Conservation (phyloP, 2,888 invertebrate genomes). For the Lithosia quadra region DNA sequence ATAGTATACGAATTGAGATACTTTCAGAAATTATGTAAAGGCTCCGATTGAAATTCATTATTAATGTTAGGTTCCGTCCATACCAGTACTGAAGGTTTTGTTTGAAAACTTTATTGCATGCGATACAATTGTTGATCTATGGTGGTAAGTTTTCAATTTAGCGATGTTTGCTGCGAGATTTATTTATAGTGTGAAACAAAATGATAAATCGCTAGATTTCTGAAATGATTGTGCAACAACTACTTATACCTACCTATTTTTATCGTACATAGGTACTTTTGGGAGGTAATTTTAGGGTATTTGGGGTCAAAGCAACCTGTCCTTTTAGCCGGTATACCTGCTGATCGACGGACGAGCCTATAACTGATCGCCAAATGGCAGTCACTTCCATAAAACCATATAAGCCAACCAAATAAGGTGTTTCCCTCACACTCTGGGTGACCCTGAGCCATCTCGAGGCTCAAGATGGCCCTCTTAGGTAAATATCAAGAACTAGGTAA, state of each 20-base stretch:
- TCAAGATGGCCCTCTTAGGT: too few relatives aligned
- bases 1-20: constrained; percentile 10
- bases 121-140: constrained; percentile 37
- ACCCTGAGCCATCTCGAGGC: too few relatives aligned
- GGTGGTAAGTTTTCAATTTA: constrained; percentile 24
- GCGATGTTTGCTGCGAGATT: constrained; percentile 27
- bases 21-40: constrained; percentile 18
- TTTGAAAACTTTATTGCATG: constrained; percentile 8
- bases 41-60: constrained; percentile 22
- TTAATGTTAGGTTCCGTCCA: constrained; percentile 14
- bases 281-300: not conserved
- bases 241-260: constrained; percentile 4
- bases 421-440: too few relatives aligned
- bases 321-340: too few relatives aligned
- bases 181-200: constrained; percentile 42
- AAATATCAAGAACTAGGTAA: too few relatives aligned
- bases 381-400: too few relatives aligned
- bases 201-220: constrained; percentile 32
- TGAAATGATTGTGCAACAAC: not conserved
- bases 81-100: constrained; percentile 6
- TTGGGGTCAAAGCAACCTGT: too few relatives aligned
- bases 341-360: too few relatives aligned
- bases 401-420: too few relatives aligned
- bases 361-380: too few relatives aligned
- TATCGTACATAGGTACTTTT: not conserved